A percentile compares a stretch with the other conserved stretches of the same genome.
These are phyloP conservation scores for Hydrolagus colliei DNA, from an alignment of 2,797 vertebrate species.

Conservation along the genomic window DNA sequence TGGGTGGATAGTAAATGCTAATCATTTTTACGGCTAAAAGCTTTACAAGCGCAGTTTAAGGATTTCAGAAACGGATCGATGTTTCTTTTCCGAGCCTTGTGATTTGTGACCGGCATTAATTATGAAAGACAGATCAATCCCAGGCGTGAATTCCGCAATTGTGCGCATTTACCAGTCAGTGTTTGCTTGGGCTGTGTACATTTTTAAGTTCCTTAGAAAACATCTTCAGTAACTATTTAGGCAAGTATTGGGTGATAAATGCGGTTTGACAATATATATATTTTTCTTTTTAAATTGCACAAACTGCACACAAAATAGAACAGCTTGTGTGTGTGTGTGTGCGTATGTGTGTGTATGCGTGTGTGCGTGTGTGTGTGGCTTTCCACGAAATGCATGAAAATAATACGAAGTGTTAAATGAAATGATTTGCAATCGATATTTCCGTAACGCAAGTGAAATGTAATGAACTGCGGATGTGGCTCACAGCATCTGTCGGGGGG, in stretches of 20 bases:
- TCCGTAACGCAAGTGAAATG: not conserved
- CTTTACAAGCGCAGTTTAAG: not conserved
- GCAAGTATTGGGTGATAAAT: not conserved
- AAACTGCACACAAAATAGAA: not conserved
- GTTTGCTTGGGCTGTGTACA: not conserved
- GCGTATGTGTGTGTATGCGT: too few species aligned
- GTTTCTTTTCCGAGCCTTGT: not conserved
- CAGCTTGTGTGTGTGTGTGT: not conserved
- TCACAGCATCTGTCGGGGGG: not conserved
- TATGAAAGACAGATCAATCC: not conserved
- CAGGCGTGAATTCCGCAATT: not conserved
- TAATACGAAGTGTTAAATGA: too few species aligned
- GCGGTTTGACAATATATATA: not conserved
- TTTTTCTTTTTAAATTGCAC: not conserved
- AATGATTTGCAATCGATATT: not conserved
- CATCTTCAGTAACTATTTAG: not conserved
- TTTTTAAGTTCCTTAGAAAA: not conserved
- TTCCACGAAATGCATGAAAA: not conserved
- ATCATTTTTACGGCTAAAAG: slow-evolving; percentile 3
- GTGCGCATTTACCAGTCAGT: not conserved
- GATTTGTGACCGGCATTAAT: slow-evolving; percentile 16
- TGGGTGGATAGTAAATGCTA: slow-evolving; percentile 15
- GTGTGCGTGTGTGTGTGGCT: too few species aligned
- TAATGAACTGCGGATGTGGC: too few species aligned
- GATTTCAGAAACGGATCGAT: slow-evolving; percentile 6